These are phyloP conservation scores for Gopherus flavomarginatus DNA, from an alignment of 2,113 vertebrate genomes.

Conservation along the genomic window DNA sequence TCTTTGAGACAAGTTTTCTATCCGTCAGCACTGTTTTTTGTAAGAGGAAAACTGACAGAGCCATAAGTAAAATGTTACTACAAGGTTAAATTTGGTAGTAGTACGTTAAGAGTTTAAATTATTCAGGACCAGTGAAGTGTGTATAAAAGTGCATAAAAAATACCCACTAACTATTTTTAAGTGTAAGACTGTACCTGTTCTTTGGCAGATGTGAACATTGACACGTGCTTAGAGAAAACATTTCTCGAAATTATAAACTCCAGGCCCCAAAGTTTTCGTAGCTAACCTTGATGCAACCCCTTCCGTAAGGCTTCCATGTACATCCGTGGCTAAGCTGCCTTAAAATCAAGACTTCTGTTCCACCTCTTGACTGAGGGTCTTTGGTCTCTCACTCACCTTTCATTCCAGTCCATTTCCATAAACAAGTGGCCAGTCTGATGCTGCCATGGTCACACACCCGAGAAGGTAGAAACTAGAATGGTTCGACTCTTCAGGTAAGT, in stretches of 20 bases:
- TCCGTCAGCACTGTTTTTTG: background rate
- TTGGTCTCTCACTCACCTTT: background rate
- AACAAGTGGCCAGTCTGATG: rapidly evolving
- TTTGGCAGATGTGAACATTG: background rate
- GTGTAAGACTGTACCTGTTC: background rate
- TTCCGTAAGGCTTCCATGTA: background rate
- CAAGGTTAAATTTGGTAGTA: background rate
- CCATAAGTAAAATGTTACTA: background rate
- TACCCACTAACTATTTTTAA: background rate
- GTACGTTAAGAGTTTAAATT: background rate
- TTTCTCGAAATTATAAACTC: background rate
- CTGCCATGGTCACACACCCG: background rate
- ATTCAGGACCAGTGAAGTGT: background rate
- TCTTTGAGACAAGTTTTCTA: background rate
- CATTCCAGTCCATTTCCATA: rapidly evolving
- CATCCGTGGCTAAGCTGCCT: background rate
- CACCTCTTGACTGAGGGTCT: background rate
- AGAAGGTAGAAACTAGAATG: background rate
- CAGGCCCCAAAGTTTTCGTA: background rate
- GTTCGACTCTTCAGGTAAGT: background rate
- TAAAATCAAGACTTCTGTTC: background rate
- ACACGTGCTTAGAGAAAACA: background rate
- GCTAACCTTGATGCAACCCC: rapidly evolving
- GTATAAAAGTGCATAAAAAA: background rate
- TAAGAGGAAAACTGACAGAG: background rate